Percentiles rank a stretch among this genome's conserved stretches.
Evolutionary conservation across 2,113 vertebrate species (phyloP).

Genomic region (Cyanocitta stelleri): DNA sequence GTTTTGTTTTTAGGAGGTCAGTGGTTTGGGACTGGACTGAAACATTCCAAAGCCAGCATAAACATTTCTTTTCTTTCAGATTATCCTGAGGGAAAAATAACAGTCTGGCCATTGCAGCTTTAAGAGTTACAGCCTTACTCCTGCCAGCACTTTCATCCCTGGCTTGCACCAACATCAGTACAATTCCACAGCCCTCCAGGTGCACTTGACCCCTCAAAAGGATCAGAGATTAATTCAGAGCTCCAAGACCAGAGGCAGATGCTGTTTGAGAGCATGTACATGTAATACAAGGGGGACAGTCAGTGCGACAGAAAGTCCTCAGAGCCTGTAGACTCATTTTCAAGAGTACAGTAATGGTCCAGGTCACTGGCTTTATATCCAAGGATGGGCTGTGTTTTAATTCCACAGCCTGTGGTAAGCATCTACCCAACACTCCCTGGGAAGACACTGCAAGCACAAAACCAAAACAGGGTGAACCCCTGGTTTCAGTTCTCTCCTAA

Average conservation of each 20-base stretch:
- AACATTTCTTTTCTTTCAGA: background rate
- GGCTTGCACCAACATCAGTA: background rate
- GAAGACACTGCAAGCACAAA: background rate
- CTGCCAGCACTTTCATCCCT: background rate
- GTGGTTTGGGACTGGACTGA: background rate
- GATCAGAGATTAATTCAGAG: background rate
- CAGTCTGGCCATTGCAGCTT: background rate
- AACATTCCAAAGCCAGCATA: background rate
- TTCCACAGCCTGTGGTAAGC: background rate
- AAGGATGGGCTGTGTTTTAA: background rate
- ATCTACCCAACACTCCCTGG: background rate
- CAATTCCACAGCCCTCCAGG: background rate
- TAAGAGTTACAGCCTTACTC: background rate
- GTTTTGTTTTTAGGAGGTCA: background rate
- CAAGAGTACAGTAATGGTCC: background rate
- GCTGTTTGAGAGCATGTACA: background rate
- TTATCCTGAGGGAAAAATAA: background rate
- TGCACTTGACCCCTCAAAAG: background rate
- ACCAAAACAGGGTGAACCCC: background rate
- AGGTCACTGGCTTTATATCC: background rate
- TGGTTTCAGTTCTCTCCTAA: background rate
- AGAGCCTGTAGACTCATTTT: background rate
- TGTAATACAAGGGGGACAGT: background rate
- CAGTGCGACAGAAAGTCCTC: background rate
- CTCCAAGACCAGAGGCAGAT: background rate